These are phyloP conservation scores for Zapus hudsonius DNA, from an alignment of 2,113 vertebrate genomes.

Conservation along the genomic window DNA sequence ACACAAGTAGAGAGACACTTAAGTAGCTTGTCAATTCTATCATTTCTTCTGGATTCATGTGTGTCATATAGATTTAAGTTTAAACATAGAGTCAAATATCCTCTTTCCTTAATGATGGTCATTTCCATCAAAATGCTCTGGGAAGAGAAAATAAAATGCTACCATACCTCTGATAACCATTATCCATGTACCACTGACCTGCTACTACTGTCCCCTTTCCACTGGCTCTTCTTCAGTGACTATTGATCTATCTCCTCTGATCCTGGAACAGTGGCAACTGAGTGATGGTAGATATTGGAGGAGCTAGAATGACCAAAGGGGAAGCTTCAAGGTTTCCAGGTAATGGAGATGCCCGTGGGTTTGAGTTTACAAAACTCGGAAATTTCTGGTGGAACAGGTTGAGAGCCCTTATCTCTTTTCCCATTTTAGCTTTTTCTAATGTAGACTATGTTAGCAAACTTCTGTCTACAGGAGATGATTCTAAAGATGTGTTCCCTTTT, in stretches of 20 bases:
- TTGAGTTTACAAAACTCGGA: background rate
- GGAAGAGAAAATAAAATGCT: background rate
- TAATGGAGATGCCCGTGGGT: background rate
- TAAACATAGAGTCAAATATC: background rate
- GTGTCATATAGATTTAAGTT: background rate
- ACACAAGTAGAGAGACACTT: background rate
- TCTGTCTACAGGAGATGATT: background rate
- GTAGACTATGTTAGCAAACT: background rate
- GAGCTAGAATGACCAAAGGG: background rate
- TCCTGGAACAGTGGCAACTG: background rate
- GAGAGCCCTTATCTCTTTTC: background rate
- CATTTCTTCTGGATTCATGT: background rate
- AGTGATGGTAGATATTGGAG: background rate
- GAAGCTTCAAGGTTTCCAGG: background rate
- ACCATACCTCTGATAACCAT: background rate
- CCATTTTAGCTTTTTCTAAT: background rate
- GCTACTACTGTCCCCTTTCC: background rate
- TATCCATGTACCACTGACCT: background rate
- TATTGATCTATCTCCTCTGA: background rate
- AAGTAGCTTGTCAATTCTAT: background rate
- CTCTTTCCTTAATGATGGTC: background rate
- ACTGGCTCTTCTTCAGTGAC: background rate
- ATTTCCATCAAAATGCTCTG: background rate
- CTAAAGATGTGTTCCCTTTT: background rate
- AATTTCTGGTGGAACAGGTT: background rate